Base-by-base conservation (phyloP, 2,888 invertebrate species). In the Calameuta idolon region DNA sequence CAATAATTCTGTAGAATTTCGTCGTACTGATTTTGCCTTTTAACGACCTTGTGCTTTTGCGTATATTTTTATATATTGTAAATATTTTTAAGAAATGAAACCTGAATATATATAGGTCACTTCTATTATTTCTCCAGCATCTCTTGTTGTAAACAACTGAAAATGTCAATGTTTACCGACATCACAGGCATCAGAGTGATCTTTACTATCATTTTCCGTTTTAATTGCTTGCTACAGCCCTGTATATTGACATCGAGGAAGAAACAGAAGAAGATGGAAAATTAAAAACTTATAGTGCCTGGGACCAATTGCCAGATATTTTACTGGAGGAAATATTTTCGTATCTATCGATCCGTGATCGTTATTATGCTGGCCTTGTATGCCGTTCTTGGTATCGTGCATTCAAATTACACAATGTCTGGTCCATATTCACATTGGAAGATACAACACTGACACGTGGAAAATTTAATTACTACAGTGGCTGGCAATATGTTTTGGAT, bases 381-480 rank as follows among this genome's bases (percentile, higher is more conserved):
- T 94, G 95, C 82, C 91, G 87, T 80, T 92, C 92, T 30, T 96
- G 96, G 96, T 93, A 95, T 84, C 90, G 93, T 74, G 95, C 94
- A 5, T 96, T 97, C 89, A 94, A 95, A 87, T 92, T 96, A 35
- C 95, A 95, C 30, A 93, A 93, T 68, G 94, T 95, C n/a, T 97
- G 97, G 97, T 93, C 94, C 11, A 94, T 93, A 15, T 97, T 97
- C 87, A 92, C 94, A 1, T 92, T 97, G 73, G 94, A 94, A 81
- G 97, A 97, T 88, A 93, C 93, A 1, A 95, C 96, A 0, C 92
- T 97, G 34, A 96, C 96, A 0, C 93, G 96, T 78, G 93, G 95
- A 34, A 95, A 95, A 88, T 96, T 94, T 89, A 96, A 96, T 87
- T 95, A 96, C 85, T 96, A 96, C 89, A 95, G 95, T 75, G 97